Conservation (phyloP, 2,797 vertebrate species). For the Mycteria americana region DNA sequence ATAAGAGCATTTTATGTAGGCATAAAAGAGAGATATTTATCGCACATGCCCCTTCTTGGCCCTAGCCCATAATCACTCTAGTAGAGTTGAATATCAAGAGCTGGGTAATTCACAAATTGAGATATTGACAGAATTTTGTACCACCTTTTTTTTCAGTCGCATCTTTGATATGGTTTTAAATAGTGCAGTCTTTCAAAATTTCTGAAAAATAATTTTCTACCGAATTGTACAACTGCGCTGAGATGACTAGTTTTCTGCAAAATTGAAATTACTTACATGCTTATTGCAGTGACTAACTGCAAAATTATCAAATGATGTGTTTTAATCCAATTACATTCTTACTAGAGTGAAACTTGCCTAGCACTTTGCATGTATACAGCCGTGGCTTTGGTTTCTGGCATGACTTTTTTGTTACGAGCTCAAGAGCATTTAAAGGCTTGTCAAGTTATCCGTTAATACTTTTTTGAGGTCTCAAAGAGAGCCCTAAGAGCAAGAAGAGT, state of each 20-base stretch:
- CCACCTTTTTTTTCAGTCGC: neutral
- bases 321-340: conserved; percentile 74
- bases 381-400: conserved; percentile 30
- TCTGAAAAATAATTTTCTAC: conserved; percentile 9
- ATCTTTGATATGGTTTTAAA: neutral
- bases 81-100: neutral
- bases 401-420: conserved; percentile 39
- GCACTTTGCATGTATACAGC: neutral
- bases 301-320: conserved; percentile 71
- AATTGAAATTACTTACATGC: conserved; percentile 66
- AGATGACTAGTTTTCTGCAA: conserved; percentile 69
- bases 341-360: conserved; percentile 36
- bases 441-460: conserved; percentile 14
- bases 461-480: neutral
- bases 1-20: neutral
- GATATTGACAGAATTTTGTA: conserved; percentile 13
- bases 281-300: conserved; percentile 66
- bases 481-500: neutral
- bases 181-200: conserved; percentile 17
- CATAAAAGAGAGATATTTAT: neutral
- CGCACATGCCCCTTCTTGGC: neutral
- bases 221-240: neutral
- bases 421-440: conserved; percentile 17
- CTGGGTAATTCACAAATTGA: neutral
- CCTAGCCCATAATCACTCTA: neutral